Evolutionary conservation across 2,888 invertebrate species (phyloP).

Genomic region (Nineta flava): DNA sequence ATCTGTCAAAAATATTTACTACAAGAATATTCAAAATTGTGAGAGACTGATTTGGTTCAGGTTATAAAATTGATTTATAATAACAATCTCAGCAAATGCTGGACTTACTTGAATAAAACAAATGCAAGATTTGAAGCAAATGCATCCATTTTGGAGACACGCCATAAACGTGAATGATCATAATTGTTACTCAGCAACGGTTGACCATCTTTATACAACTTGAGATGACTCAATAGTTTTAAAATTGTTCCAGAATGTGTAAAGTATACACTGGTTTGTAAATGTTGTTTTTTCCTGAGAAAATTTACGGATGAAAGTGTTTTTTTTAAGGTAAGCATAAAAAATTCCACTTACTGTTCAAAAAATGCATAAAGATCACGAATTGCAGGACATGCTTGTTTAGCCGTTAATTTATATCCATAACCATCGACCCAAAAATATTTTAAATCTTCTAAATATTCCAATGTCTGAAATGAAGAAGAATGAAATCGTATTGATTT

Average conservation of each 20-base stretch:
- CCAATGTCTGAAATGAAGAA: slow-evolving; percentile 36
- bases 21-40: no score
- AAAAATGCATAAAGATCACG: slow-evolving; percentile 53
- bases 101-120: slow-evolving; percentile 49
- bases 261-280: slow-evolving; percentile 51
- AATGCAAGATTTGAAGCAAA: slow-evolving; percentile 72
- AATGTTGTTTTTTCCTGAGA: slow-evolving; percentile 15
- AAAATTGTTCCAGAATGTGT: slow-evolving; percentile 70
- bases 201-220: slow-evolving; percentile 48
- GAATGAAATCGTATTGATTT: background rate
- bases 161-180: slow-evolving; percentile 27
- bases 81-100: no score
- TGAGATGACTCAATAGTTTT: slow-evolving; percentile 56
- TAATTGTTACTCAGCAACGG: slow-evolving; percentile 37
- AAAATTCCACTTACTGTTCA: slow-evolving; percentile 32
- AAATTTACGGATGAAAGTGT: no score
- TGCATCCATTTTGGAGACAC: slow-evolving; percentile 46
- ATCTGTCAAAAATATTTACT: no score
- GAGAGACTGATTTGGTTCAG: no score
- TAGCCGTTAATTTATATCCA: slow-evolving; percentile 52
- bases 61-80: no score
- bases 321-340: background rate
- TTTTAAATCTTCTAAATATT: slow-evolving; percentile 61
- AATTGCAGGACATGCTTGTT: slow-evolving; percentile 60
- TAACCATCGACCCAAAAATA: slow-evolving; percentile 75